These are phyloP conservation scores for Hipposideros larvatus DNA, from an alignment of 2,797 vertebrate genomes.

Conservation along the genomic window DNA sequence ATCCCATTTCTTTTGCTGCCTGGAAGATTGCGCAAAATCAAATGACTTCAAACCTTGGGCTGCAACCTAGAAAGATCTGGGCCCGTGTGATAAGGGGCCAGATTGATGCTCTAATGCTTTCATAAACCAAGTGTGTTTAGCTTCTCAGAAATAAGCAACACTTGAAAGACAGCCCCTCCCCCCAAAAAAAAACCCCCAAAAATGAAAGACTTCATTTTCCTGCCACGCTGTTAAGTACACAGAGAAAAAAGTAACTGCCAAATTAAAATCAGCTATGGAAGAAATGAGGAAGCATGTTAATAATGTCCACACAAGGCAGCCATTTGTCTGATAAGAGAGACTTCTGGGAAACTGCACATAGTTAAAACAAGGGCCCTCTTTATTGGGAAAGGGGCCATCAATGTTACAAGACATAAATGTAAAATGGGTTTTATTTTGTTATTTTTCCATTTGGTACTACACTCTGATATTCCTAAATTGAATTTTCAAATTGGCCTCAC, in stretches of 20 bases:
- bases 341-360: slow-evolving; percentile 46
- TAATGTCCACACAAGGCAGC: slow-evolving; percentile 34
- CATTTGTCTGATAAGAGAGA: slow-evolving; percentile 45
- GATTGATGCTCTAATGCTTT: not conserved
- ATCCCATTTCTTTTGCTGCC: not conserved
- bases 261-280: slow-evolving; percentile 41
- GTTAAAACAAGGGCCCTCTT: not conserved
- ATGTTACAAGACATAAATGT: slow-evolving; percentile 46
- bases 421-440: slow-evolving; percentile 31
- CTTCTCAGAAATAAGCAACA: not conserved
- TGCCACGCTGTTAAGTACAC: not conserved
- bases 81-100: not conserved
- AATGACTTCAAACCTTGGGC: not conserved
- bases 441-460: not conserved
- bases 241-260: not conserved
- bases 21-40: not conserved
- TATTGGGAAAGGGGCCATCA: not conserved
- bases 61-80: not conserved
- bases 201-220: not conserved
- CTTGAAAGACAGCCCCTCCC: not conserved
- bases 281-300: not conserved
- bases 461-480: not conserved
- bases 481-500: slow-evolving; percentile 39
- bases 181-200: not conserved
- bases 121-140: not conserved